phyloP scores from a whole-genome alignment of 2,888 invertebrate genomes.

The Scaptomyza caliginosa region DNA sequence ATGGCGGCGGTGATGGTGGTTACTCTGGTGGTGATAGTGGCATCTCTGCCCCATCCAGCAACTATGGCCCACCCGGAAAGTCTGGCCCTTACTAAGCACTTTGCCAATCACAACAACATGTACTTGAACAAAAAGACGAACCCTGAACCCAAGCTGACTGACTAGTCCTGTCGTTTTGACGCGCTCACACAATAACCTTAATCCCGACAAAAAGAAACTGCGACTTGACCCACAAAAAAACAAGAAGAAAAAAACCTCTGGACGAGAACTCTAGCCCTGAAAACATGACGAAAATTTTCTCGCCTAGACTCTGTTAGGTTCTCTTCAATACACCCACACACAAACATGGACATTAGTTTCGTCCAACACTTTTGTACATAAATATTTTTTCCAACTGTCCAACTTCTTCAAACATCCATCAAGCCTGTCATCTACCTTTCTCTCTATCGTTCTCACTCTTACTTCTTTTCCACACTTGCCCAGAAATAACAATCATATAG shows the following conservation, averaged over 20 bases:
- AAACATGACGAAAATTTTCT: slow-evolving; percentile 35
- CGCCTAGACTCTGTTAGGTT: slow-evolving; percentile 23
- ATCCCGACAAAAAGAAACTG: slow-evolving; percentile 26
- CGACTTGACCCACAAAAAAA: slow-evolving; percentile 33
- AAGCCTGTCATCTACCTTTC: slow-evolving; percentile 11
- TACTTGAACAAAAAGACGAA: slow-evolving; percentile 37
- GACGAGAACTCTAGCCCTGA: slow-evolving; percentile 40
- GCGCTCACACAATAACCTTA: slow-evolving; percentile 36
- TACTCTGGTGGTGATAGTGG: slow-evolving; percentile 60
- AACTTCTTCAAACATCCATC: slow-evolving; percentile 27
- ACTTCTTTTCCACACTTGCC: slow-evolving; percentile 32
- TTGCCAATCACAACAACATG: slow-evolving; percentile 13
- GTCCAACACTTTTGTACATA: slow-evolving; percentile 76
- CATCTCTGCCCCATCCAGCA: slow-evolving; percentile 84
- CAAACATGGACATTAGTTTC: slow-evolving; percentile 41
- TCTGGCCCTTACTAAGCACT: slow-evolving; percentile 87
- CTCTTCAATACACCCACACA: slow-evolving; percentile 10
- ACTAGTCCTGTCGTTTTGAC: slow-evolving; percentile 81
- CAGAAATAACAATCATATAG: slow-evolving; percentile 62
- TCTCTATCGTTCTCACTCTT: slow-evolving; percentile 21
- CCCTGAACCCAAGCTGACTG: slow-evolving; percentile 75
- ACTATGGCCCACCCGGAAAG: slow-evolving; percentile 89
- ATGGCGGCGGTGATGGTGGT: slow-evolving; percentile 69
- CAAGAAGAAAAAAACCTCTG: slow-evolving; percentile 15
- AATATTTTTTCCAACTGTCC: slow-evolving; percentile 55